A percentile compares a stretch with the other conserved stretches of the same genome.
phyloP scores from a whole-genome alignment of 2,888 invertebrate genomes.

The Siphonodentalium dalli region DNA sequence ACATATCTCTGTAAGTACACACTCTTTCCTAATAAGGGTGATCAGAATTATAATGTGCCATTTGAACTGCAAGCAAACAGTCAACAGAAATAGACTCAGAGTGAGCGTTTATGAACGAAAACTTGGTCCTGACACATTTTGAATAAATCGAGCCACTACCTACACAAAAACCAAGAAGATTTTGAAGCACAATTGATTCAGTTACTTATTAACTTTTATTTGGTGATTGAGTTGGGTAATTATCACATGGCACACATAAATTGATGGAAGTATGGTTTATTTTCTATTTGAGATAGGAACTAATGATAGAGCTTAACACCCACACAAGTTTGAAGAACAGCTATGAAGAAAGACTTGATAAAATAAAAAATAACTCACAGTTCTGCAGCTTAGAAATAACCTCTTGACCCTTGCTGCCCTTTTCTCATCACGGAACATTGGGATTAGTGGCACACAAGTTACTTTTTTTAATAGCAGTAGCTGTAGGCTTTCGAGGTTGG shows the following conservation, averaged over 20 bases:
- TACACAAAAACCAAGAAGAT: too few relatives aligned
- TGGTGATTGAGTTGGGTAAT: too few relatives aligned
- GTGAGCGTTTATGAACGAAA: too few relatives aligned
- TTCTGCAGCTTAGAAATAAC: slow-evolving; percentile 43
- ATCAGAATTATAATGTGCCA: too few relatives aligned
- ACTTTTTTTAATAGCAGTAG: slow-evolving; percentile 44
- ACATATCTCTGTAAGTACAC: too few relatives aligned
- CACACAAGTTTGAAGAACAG: background rate
- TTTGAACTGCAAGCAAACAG: too few relatives aligned
- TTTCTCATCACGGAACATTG: slow-evolving; percentile 39
- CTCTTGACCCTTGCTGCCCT: slow-evolving; percentile 38
- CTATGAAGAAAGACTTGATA: background rate
- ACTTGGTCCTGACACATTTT: too few relatives aligned
- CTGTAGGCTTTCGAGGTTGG: slow-evolving; percentile 39
- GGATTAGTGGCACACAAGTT: slow-evolving; percentile 40
- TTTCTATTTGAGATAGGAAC: background rate
- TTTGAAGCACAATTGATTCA: too few relatives aligned
- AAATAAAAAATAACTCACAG: slow-evolving; percentile 33
- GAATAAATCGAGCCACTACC: too few relatives aligned
- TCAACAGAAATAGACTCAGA: too few relatives aligned
- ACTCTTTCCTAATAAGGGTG: too few relatives aligned
- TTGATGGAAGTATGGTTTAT: background rate
- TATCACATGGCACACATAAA: background rate
- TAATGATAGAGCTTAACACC: background rate
- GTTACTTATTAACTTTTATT: too few relatives aligned